phyloP scores from a whole-genome alignment of 2,797 vertebrate genomes.

The Hippocampus kuda region DNA sequence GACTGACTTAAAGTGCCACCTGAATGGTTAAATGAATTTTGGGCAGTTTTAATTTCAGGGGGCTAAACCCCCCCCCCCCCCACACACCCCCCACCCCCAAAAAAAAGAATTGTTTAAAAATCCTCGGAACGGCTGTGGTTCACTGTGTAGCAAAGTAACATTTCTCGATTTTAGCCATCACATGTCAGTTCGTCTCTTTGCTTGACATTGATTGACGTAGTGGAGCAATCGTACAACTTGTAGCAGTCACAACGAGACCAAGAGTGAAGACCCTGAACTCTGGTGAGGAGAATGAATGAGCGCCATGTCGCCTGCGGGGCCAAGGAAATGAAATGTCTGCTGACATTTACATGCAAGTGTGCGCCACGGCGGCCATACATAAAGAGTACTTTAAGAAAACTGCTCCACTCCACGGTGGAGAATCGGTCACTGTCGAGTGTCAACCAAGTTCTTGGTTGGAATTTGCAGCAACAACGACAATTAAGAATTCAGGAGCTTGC shows the following conservation, averaged over 20 bases:
- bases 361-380: background rate
- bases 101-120: background rate
- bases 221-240: slow-evolving; percentile 24
- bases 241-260: slow-evolving; percentile 16
- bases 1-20: too few relatives aligned
- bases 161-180: background rate
- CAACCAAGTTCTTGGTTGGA: background rate
- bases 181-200: background rate
- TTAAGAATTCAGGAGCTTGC: background rate
- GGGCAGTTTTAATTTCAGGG: too few relatives aligned
- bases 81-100: too few relatives aligned
- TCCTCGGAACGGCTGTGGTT: background rate
- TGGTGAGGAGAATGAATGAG: slow-evolving; percentile 40
- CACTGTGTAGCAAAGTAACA: background rate
- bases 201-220: slow-evolving; percentile 40
- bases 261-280: slow-evolving; percentile 33
- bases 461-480: too few relatives aligned
- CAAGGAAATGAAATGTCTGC: slow-evolving; percentile 23
- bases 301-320: slow-evolving; percentile 25
- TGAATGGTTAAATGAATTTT: background rate
- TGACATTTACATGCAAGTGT: slow-evolving; percentile 39
- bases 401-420: background rate
- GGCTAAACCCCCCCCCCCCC: too few relatives aligned
- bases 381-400: background rate
- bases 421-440: background rate